Evolutionary conservation across 1,140 invertebrate species (phyloP).

Genomic region (Microplitis demolitor): DNA sequence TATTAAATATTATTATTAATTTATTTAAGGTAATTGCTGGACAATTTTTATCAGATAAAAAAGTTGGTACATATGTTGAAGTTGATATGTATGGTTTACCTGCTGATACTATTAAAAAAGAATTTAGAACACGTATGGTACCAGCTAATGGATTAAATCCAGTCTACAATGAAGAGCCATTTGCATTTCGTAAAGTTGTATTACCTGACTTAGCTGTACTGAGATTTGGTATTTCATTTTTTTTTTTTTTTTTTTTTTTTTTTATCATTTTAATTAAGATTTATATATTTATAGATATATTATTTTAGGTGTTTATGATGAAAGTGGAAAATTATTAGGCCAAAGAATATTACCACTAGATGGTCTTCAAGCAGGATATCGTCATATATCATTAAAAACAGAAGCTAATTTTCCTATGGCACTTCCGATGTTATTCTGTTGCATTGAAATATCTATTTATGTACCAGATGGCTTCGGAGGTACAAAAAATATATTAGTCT

Average conservation of each 20-base stretch:
- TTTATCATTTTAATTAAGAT: not conserved
- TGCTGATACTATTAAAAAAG: slow-evolving; percentile 82
- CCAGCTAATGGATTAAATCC: slow-evolving; percentile 82
- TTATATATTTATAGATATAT: too few relatives aligned
- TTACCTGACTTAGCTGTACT: slow-evolving; percentile 97
- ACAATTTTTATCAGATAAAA: slow-evolving; percentile 57
- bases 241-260: not conserved
- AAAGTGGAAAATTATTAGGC: slow-evolving; percentile 95
- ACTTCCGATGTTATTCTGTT: slow-evolving; percentile 98
- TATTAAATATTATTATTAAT: not conserved
- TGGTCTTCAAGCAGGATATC: slow-evolving; percentile 95
- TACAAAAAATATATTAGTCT: slow-evolving; percentile 44
- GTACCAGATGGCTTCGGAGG: slow-evolving; percentile 98
- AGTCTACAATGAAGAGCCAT: slow-evolving; percentile 84
- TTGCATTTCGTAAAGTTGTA: slow-evolving; percentile 88
- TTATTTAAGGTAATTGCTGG: slow-evolving; percentile 51
- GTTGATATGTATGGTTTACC: slow-evolving; percentile 86
- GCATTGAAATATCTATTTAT: slow-evolving; percentile 99
- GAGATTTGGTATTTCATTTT: slow-evolving; percentile 74
- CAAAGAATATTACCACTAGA: slow-evolving; percentile 97
- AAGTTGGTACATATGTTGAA: slow-evolving; percentile 75
- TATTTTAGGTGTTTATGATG: slow-evolving; percentile 84
- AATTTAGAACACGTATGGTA: slow-evolving; percentile 80
- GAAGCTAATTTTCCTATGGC: slow-evolving; percentile 99
- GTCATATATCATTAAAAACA: slow-evolving; percentile 96